Percentiles rank a stretch among this genome's conserved stretches.
Evolutionary conservation across 2,888 invertebrate genomes (phyloP).

Genomic region (Chymomyza caudatula): DNA sequence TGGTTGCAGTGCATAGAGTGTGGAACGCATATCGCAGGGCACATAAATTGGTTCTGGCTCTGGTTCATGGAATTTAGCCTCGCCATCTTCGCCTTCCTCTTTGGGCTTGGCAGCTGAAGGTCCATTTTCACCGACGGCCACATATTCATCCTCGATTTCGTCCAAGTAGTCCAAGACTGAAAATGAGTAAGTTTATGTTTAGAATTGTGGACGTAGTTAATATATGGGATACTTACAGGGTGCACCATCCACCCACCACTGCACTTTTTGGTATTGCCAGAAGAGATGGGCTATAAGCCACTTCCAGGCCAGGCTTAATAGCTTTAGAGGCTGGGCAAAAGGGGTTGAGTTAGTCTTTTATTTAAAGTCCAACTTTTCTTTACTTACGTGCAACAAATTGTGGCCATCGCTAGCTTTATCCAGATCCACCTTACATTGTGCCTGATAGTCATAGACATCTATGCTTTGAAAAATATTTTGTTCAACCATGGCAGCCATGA

Average conservation of each 20-base stretch:
- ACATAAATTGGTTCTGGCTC: slow-evolving; percentile 69
- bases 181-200: slow-evolving; percentile 28
- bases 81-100: slow-evolving; percentile 71
- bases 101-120: slow-evolving; percentile 60
- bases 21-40: slow-evolving; percentile 86
- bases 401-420: slow-evolving; percentile 71
- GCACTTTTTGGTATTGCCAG: slow-evolving; percentile 74
- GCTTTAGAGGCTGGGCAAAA: slow-evolving; percentile 77
- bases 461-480: slow-evolving; percentile 86
- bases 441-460: slow-evolving; percentile 91
- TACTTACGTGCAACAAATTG: slow-evolving; percentile 68
- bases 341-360: slow-evolving; percentile 3
- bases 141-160: slow-evolving; percentile 77
- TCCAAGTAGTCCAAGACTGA: slow-evolving; percentile 78
- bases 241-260: slow-evolving; percentile 76
- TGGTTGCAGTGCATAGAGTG: slow-evolving; percentile 84
- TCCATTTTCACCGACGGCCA: slow-evolving; percentile 71
- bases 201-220: slow-evolving; percentile 28
- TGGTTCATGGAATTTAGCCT: slow-evolving; percentile 77
- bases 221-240: slow-evolving; percentile 77
- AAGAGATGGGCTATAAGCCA: slow-evolving; percentile 78
- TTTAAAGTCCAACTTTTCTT: neutral
- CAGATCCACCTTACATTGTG: slow-evolving; percentile 82
- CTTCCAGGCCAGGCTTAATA: slow-evolving; percentile 75
- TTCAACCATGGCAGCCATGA: slow-evolving; percentile 87